Evolutionary conservation across 2,888 invertebrate genomes (phyloP), one percentile per base, ranked within the genome.

Genomic region (Octodonta nipae): DNA sequence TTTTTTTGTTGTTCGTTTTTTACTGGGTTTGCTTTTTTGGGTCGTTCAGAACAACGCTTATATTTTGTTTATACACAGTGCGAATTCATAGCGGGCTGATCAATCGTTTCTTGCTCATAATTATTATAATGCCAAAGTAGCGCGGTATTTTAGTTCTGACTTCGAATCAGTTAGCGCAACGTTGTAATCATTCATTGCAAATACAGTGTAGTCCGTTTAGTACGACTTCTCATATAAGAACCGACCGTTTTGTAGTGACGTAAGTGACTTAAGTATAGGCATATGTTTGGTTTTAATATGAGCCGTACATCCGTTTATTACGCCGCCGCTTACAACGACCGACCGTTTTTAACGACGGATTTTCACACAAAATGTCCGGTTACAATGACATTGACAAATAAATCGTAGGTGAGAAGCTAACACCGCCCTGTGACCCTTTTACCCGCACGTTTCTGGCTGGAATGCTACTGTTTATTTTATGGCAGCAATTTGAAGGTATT

Each of bases 361-460:
- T 17, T 17, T 17, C 17, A 17, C 17, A 17, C 17, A 17, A 17
- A 17, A 17, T 17, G 17, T 17, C 17, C 17, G 17, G 17, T 17
- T 17, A 17, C 17, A 17, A 17, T 8, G 17, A 17, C 8, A 8
- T 17, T 17, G 5, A 17, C 17, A 17, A 17, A 17, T 17, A 17
- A 17, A 17, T 17, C 17, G 17, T 17, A 17, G 17, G 17, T 17
- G 8, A 17, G 8, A 6, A 17, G 17, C 5, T 6, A 17, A 17
- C 8, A 5, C 17, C 6, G 6, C 17, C 17, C 6, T 8, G 17
- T 8, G 5, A 6, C 17, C 17, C 17, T 17, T 8, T 17, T 8
- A 8, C 17, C 17, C 6, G 8, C 17, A 17, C 17, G 6, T 17
- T 8, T 6, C 6, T 17, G 17, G 8, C 8, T 17, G 6, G 17